phyloP scores from a whole-genome alignment of 1,140 invertebrate genomes.

The Antheraea mylitta region DNA sequence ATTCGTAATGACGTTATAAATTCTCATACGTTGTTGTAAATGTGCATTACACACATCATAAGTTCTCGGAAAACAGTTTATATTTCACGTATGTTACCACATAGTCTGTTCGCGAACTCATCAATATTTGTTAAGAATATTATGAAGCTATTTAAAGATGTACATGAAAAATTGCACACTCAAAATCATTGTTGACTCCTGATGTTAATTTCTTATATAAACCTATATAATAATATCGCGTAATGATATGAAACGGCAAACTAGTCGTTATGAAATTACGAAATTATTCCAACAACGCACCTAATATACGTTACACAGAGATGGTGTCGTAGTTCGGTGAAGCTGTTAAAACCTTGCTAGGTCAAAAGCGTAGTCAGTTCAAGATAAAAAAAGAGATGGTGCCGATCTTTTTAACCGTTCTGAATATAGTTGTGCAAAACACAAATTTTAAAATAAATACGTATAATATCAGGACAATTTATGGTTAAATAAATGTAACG shows the following conservation, averaged over 20 bases:
- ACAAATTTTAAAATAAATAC: no score
- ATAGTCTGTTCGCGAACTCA: not conserved
- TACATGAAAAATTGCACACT: constrained; percentile 6
- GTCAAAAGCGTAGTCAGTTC: no score
- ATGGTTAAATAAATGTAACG: no score
- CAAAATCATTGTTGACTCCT: constrained; percentile 5
- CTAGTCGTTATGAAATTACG: not conserved
- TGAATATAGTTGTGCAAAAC: no score
- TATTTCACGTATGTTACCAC: constrained; percentile 12
- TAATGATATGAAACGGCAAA: constrained; percentile 18
- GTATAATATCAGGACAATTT: no score
- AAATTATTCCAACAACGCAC: not conserved
- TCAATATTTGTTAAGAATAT: constrained; percentile 3
- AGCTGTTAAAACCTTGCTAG: no score
- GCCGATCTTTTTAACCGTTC: no score
- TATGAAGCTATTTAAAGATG: constrained; percentile 5
- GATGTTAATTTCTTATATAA: constrained; percentile 21
- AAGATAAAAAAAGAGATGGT: no score
- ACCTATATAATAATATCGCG: constrained; percentile 13
- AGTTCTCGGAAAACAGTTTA: constrained; percentile 15
- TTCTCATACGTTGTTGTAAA: constrained; percentile 7
- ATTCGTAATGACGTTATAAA: not conserved
- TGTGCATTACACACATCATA: constrained; percentile 5
- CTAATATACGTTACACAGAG: not conserved
- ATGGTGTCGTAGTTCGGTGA: no score